A percentile compares a stretch with the other conserved stretches of the same genome.
These are phyloP conservation scores for Kryptopterus vitreolus DNA, from an alignment of 2,797 vertebrate species.

Conservation along the genomic window DNA sequence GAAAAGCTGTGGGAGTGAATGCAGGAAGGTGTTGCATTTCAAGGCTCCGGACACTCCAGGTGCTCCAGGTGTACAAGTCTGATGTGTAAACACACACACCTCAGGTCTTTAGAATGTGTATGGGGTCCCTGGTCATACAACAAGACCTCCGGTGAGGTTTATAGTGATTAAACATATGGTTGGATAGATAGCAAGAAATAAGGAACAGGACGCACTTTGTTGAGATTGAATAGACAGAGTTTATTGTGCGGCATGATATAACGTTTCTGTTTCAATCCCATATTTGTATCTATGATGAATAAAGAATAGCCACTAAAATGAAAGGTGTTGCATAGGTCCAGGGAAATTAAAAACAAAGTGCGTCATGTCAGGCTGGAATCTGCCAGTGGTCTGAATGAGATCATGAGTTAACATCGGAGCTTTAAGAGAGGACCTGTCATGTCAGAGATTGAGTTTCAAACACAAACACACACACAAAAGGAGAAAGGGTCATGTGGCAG, in stretches of 20 bases:
- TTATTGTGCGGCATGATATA: conserved; percentile 9
- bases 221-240: not conserved
- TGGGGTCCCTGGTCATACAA: conserved; percentile 34
- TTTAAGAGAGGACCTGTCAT: conserved; percentile 42
- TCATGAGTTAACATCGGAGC: conserved; percentile 47
- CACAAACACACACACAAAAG: conserved; percentile 23
- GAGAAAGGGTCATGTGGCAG: conserved; percentile 40
- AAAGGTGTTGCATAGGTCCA: not conserved
- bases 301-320: not conserved
- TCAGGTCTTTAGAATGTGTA: conserved; percentile 18
- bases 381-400: conserved; percentile 42
- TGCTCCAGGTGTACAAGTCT: conserved; percentile 52
- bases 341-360: conserved; percentile 14
- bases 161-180: conserved; percentile 15
- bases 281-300: conserved; percentile 3
- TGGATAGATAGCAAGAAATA: not conserved
- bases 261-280: conserved; percentile 30
- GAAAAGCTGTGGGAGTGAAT: conserved; percentile 53
- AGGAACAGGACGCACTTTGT: conserved; percentile 3
- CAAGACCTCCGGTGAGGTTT: conserved; percentile 22
- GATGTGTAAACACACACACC: conserved; percentile 43
- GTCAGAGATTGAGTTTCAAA: conserved; percentile 54
- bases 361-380: conserved; percentile 31
- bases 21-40: conserved; percentile 51
- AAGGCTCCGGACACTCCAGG: conserved; percentile 48